A percentile compares a stretch with the other conserved stretches of the same genome.
Conservation (phyloP, 2,797 vertebrate genomes). For the Acrossocheilus wenchowensis region DNA sequence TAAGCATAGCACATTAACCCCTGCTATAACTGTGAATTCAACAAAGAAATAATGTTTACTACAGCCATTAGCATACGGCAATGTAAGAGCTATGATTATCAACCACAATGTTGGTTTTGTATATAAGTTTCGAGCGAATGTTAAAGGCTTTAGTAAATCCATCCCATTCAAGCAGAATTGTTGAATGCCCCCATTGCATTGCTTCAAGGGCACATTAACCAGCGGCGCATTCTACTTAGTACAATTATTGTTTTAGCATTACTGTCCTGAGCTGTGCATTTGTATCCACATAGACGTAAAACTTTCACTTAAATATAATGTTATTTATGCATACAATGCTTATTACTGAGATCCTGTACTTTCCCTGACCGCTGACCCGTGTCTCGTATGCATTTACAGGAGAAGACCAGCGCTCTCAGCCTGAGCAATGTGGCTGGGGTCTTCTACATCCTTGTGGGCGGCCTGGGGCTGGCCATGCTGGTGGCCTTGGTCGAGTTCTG, state of each 20-base stretch:
- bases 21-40: conserved; percentile 43
- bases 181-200: conserved; percentile 71
- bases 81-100: neutral
- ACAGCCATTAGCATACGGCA: conserved; percentile 60
- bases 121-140: neutral
- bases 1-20: conserved; percentile 61
- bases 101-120: conserved; percentile 59
- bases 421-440: conserved; percentile 99
- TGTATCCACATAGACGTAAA: conserved; percentile 53
- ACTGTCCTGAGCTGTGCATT: conserved; percentile 60
- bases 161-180: conserved; percentile 69
- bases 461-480: conserved; percentile 99
- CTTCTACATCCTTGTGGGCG: conserved; percentile 99
- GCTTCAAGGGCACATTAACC: conserved; percentile 70
- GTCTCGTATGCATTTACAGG: conserved; percentile 88
- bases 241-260: conserved; percentile 63
- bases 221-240: conserved; percentile 60
- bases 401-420: conserved; percentile 99
- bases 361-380: conserved; percentile 73
- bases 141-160: conserved; percentile 59
- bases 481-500: conserved; percentile 99
- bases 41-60: conserved; percentile 49
- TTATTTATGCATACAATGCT: conserved; percentile 31
- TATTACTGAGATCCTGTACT: conserved; percentile 39
- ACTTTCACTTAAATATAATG: conserved; percentile 33